These are phyloP conservation scores for Lepidocyrtinus sp. DNA, from an alignment of 2,888 invertebrate genomes.

Conservation along the genomic window DNA sequence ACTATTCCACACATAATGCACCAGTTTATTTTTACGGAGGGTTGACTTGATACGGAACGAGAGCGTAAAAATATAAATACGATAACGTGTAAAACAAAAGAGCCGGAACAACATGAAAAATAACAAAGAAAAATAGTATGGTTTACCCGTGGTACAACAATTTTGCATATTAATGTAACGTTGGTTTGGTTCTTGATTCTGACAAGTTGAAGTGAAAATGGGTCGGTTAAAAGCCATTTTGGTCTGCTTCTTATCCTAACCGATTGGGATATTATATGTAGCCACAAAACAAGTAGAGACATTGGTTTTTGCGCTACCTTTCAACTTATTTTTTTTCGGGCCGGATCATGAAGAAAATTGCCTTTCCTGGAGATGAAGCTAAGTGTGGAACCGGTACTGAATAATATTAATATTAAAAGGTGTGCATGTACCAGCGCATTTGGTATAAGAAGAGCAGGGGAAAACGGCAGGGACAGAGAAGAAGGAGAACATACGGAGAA, in stretches of 20 bases:
- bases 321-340: not conserved
- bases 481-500: not conserved
- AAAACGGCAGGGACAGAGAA: not conserved
- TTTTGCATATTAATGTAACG: not conserved
- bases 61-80: not conserved
- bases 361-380: not conserved
- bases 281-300: not conserved
- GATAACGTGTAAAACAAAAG: not conserved
- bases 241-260: too few relatives aligned
- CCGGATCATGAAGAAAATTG: not conserved
- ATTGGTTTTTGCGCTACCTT: not conserved
- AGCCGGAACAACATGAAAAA: slow-evolving; percentile 13
- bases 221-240: slow-evolving; percentile 27
- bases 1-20: slow-evolving; percentile 1
- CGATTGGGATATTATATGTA: too few relatives aligned
- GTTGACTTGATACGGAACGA: not conserved
- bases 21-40: not conserved
- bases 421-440: not conserved
- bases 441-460: not conserved
- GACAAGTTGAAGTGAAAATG: slow-evolving; percentile 34
- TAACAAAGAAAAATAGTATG: slow-evolving; percentile 19
- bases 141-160: not conserved
- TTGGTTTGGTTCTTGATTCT: not conserved
- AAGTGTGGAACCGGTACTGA: not conserved
- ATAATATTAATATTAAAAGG: not conserved